Evolutionary conservation across 1,140 invertebrate species (phyloP).

Genomic region (Drosophila pseudoananassae): DNA sequence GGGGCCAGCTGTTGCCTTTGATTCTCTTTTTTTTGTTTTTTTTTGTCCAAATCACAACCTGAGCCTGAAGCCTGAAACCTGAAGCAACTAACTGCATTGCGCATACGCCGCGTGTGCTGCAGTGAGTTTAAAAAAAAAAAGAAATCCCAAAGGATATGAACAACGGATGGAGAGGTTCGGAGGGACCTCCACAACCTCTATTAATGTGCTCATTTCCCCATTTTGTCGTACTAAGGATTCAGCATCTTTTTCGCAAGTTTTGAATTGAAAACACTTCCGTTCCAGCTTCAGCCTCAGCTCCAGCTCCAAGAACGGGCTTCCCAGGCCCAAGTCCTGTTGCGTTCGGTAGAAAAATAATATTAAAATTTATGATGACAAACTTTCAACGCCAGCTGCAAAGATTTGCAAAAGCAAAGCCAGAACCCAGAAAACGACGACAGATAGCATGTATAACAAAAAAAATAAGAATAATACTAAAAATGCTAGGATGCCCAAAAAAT

Average conservation of each 20-base stretch:
- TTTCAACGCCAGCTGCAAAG: conserved; percentile 78
- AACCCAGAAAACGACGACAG: conserved; percentile 13
- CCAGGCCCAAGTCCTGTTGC: conserved; percentile 27
- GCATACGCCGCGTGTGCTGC: conserved; percentile 62
- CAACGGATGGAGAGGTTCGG: not conserved
- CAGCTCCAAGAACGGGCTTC: too few species aligned
- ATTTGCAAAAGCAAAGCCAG: conserved; percentile 48
- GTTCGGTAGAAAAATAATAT: conserved; percentile 51
- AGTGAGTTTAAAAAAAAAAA: conserved; percentile 17
- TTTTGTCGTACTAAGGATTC: conserved; percentile 46
- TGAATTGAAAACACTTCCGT: conserved; percentile 35
- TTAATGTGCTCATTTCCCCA: conserved; percentile 78
- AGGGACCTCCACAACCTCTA: conserved; percentile 23
- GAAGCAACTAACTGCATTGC: conserved; percentile 52
- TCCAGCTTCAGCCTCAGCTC: not conserved
- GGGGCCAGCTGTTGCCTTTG: conserved; percentile 28
- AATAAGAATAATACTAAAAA: conserved; percentile 12
- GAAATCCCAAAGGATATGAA: not conserved
- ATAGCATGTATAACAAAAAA: conserved; percentile 19
- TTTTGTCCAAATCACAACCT: conserved; percentile 8
- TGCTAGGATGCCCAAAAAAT: conserved; percentile 47
- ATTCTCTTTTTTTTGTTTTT: not conserved
- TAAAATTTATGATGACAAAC: conserved; percentile 80
- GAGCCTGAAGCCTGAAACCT: not conserved
- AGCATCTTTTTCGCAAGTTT: conserved; percentile 14